A percentile compares a stretch with the other conserved stretches of the same genome.
Conservation (phyloP, 2,888 invertebrate genomes). For the Leuctra nigra region DNA sequence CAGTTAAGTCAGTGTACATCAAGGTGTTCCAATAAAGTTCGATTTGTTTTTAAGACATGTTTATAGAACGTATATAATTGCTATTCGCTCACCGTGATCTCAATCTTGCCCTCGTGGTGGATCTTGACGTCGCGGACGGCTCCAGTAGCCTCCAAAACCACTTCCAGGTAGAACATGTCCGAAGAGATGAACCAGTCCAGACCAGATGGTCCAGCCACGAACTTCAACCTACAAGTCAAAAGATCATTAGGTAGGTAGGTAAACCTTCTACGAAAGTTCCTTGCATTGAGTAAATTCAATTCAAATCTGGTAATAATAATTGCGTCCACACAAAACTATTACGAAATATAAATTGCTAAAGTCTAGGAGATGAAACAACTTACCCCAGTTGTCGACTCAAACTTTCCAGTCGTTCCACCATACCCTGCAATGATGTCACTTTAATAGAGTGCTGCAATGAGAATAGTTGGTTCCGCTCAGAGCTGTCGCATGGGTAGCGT, state of each 20-base stretch:
- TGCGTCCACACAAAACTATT: too few species aligned
- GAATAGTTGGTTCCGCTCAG: slow-evolving; percentile 79
- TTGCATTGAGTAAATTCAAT: background rate
- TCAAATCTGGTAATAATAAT: background rate
- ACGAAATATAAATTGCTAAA: too few species aligned
- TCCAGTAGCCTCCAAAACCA: slow-evolving; percentile 76
- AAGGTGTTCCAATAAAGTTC: too few species aligned
- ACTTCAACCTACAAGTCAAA: slow-evolving; percentile 62
- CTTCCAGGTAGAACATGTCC: slow-evolving; percentile 94
- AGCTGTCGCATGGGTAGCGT: slow-evolving; percentile 76
- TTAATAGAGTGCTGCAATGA: slow-evolving; percentile 90
- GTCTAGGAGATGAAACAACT: too few species aligned
- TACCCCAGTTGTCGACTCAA: slow-evolving; percentile 83
- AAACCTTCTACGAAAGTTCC: background rate
- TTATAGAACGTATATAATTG: too few species aligned
- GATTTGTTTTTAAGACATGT: too few species aligned
- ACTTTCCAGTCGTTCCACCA: slow-evolving; percentile 87
- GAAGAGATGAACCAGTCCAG: slow-evolving; percentile 85
- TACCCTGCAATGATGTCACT: slow-evolving; percentile 83
- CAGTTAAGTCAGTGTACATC: too few species aligned
- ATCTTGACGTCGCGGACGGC: slow-evolving; percentile 84
- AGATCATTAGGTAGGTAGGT: background rate
- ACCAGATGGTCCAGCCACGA: slow-evolving; percentile 74
- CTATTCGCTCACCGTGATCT: slow-evolving; percentile 46
- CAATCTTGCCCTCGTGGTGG: slow-evolving; percentile 81